These are phyloP conservation scores for Adelognathus sp. DNA, from an alignment of 2,888 invertebrate genomes.

Conservation along the genomic window DNA sequence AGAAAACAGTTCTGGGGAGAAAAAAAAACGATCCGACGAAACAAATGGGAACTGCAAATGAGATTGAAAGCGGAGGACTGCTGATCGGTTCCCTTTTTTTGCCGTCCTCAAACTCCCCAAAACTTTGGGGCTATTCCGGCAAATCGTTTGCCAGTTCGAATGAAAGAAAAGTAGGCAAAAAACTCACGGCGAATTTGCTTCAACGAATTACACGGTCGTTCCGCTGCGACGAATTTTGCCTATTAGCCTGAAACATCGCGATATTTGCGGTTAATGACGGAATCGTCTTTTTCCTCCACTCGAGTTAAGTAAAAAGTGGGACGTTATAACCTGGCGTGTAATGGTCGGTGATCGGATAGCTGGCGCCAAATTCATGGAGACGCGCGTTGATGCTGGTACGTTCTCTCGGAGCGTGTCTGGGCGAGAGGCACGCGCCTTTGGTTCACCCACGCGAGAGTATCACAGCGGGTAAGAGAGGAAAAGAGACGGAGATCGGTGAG, in stretches of 20 bases:
- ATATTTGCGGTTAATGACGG: slow-evolving; percentile 47
- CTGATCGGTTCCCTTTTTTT: slow-evolving; percentile 4
- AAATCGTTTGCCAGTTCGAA: not conserved
- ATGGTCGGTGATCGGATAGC: slow-evolving; percentile 36
- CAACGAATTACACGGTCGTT: slow-evolving; percentile 54
- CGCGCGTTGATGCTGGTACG: slow-evolving; percentile 28
- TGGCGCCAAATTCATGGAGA: slow-evolving; percentile 60
- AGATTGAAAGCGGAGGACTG: not conserved
- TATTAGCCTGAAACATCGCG: slow-evolving; percentile 32
- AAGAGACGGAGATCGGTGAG: slow-evolving; percentile 34
- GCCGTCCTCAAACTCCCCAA: not conserved
- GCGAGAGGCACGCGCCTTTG: slow-evolving; percentile 63
- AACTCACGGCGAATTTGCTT: not conserved
- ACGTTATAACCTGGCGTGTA: slow-evolving; percentile 40
- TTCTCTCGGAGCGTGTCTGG: slow-evolving; percentile 57
- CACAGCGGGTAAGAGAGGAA: slow-evolving; percentile 45
- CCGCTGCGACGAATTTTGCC: slow-evolving; percentile 25
- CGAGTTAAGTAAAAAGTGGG: slow-evolving; percentile 33
- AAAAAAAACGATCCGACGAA: slow-evolving; percentile 8
- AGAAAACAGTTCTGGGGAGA: not conserved
- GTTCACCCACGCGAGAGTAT: slow-evolving; percentile 58
- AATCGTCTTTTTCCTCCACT: slow-evolving; percentile 33
- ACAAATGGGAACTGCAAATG: slow-evolving; percentile 27
- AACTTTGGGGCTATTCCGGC: not conserved
- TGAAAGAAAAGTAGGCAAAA: not conserved